These are phyloP conservation scores for Acestrorhynchus altus DNA, from an alignment of 2,797 vertebrate species.

Conservation along the genomic window DNA sequence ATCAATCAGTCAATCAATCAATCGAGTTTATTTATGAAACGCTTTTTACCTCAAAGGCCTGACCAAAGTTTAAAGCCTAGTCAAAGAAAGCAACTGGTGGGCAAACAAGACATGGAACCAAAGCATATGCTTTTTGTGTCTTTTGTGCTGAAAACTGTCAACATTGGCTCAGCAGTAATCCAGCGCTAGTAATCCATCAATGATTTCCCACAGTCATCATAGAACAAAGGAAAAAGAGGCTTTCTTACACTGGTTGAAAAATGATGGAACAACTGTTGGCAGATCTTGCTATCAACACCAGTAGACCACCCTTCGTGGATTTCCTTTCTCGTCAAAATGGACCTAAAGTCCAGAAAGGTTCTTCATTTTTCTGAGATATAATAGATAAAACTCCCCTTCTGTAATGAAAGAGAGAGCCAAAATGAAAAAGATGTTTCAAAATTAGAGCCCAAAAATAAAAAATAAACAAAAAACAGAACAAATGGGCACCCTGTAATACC, in stretches of 20 bases:
- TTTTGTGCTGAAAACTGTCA: conserved; percentile 1
- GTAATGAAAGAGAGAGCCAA: no score
- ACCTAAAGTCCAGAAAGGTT: no score
- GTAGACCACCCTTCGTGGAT: no score
- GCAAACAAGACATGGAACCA: not conserved
- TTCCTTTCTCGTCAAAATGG: no score
- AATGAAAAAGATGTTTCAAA: not conserved
- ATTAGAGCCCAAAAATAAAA: not conserved
- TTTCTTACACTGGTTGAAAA: not conserved
- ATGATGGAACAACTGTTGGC: not conserved
- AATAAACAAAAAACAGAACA: no score
- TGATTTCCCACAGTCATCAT: conserved; percentile 43
- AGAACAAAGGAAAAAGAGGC: conserved; percentile 1
- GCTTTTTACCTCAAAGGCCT: no score
- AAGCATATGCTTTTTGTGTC: not conserved
- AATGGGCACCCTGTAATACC: not conserved
- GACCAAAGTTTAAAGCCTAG: not conserved
- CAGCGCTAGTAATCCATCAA: conserved; percentile 23
- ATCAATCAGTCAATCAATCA: no score
- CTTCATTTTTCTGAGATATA: no score
- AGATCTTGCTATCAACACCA: not conserved
- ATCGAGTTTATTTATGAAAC: no score
- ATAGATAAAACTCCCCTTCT: no score
- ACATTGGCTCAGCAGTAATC: conserved; percentile 10
- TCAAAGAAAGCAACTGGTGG: not conserved